Base-by-base conservation (phyloP, 2,113 vertebrate species). In the Dolichallabes microphthalmus region DNA sequence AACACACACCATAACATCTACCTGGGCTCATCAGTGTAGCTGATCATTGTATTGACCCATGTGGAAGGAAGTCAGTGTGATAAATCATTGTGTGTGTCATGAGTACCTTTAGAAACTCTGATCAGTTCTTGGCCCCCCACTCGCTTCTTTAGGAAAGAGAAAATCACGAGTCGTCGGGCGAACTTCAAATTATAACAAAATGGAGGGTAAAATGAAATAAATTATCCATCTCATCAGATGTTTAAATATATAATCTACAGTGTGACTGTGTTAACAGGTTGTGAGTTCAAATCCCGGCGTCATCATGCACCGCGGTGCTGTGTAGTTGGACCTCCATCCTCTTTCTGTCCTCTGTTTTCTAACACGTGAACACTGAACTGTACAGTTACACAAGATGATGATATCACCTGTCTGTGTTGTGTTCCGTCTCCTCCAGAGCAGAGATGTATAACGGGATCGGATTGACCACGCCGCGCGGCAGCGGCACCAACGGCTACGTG, bases 361-460 rank as follows among this genome's bases (percentile, higher is more conserved):
- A 7, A 45, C 45, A 45, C 45, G 8, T 6, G 45, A 45, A 7
- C 45, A 7, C 45, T 45, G 45, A 8, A 45, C 6, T 45, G 45
- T 45, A 45, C 45, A 45, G 45, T 8, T 45, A 45, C 45, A 45
- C 45, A 8, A 8, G 45, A 45, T 45, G 45, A 45, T 6, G 7
- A 8, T 45, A 45, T 45, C 45, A 45, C 45, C 45, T 80, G 77
- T 60, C 58, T 61, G 30, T 60, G 27, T 79, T 61, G 30, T 60
- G 27, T 79, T 45, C 35, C 0, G 0, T 60, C 27, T 45, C 8
- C n/a, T 57, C 52, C 84, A 89, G 63, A 75, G 90, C 91, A 89
- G 86, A 88, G 92, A 98, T 98, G 97, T 97, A 97, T 94, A 98
- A 98, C 94, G 97, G 97, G 80, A 98, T 98, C 76, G 97, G 97